Base-by-base conservation (phyloP, 2,888 invertebrate species). In the Clanis bilineata region DNA sequence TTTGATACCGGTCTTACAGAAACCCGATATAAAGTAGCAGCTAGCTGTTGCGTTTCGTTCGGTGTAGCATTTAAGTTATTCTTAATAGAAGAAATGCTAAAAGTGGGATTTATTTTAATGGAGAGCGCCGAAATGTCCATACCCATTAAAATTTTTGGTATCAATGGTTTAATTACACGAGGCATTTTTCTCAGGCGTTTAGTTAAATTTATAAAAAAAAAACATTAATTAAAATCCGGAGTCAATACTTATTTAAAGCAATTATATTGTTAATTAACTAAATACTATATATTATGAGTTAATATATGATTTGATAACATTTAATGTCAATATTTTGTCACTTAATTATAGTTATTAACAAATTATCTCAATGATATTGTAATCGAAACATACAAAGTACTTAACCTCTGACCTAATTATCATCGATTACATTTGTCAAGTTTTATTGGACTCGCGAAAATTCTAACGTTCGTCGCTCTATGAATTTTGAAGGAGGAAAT, bases 231-330 rank as follows among this genome's bases (percentile, higher is more conserved):
- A 6, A 38, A 38, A 32, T 54, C 10, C 6, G 12, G 9, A 5
- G 36, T 18, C 5, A 22, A 21, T 22, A 55, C 7, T 22, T 38
- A n/a, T 38, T 12, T 3, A 41, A 21, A 25, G 15, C n/a, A 39
- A 39, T 56, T 41, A 23, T 41, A 15, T n/a, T 25, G 23, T 23
- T 41, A 18, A 57, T 57, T 43, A 57, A 23, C 39, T 39, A 25
- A 43, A 28, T 57, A 28, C 5, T 10, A 43, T 43, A 43, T 28
- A 15, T 57, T 28, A 57, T 43, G 15, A 57, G 10, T 6, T n/a
- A 28, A 57, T 15, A 57, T 21, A 28, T 12, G 43, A 57, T 25
- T 18, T 10, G 56, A 57, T 57, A 57, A 57, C 56, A 43, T 57
- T 28, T 28, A 5, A 18, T 41, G 51, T 51, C 28, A 51, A 32